Evolutionary conservation across 2,797 vertebrate species (phyloP).

Genomic region (Aulostomus chinensis): DNA sequence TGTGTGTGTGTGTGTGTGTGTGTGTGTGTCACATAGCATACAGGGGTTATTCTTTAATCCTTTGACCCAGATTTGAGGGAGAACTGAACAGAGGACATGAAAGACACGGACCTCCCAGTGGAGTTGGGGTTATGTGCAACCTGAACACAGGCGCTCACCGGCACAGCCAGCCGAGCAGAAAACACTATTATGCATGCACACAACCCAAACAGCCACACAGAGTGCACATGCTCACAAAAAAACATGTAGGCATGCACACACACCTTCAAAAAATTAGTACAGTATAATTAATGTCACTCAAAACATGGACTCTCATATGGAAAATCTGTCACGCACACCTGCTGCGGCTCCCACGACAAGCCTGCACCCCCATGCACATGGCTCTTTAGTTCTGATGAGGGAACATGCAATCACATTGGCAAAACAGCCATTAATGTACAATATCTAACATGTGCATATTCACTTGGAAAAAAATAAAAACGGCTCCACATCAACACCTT

Average conservation of each 20-base stretch:
- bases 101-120: slow-evolving; percentile 74
- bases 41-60: slow-evolving; percentile 71
- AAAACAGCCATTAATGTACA: slow-evolving; percentile 2
- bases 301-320: slow-evolving; percentile 24
- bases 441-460: not conserved
- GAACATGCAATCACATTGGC: slow-evolving; percentile 6
- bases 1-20: slow-evolving; percentile 25
- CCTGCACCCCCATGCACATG: slow-evolving; percentile 1
- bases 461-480: no score
- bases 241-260: slow-evolving; percentile 39
- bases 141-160: slow-evolving; percentile 67
- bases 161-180: slow-evolving; percentile 69
- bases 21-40: slow-evolving; percentile 42
- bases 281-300: slow-evolving; percentile 20
- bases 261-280: slow-evolving; percentile 25
- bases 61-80: slow-evolving; percentile 78
- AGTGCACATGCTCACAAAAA: slow-evolving; percentile 35
- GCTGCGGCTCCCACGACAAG: slow-evolving; percentile 21
- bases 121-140: slow-evolving; percentile 69
- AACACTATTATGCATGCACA: slow-evolving; percentile 63
- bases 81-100: slow-evolving; percentile 74
- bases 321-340: slow-evolving; percentile 43
- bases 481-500: no score
- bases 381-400: slow-evolving; percentile 23
- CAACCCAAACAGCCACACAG: slow-evolving; percentile 23